These are phyloP conservation scores for Rhadinocentrus ornatus DNA, from an alignment of 2,797 vertebrate species.

Conservation along the genomic window DNA sequence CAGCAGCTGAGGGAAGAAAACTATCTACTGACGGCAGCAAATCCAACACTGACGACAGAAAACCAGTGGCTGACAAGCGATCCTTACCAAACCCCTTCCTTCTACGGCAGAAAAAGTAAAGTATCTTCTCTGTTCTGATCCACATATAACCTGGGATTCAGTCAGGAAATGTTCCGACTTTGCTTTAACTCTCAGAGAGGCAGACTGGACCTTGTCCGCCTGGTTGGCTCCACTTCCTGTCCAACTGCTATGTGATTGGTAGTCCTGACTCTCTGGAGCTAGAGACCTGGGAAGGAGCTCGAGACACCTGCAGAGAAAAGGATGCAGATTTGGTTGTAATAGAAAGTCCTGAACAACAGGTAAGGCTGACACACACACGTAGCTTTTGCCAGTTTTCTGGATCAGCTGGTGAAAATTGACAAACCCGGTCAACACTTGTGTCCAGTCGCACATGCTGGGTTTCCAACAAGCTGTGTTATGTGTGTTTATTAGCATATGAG, in stretches of 20 bases:
- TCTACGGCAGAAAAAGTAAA: background rate
- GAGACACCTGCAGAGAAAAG: background rate
- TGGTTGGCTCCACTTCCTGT: conserved; percentile 11
- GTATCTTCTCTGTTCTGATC: background rate
- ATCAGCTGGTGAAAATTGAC: no score
- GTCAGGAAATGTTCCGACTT: background rate
- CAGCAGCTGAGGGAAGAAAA: no score
- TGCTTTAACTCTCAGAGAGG: conserved; percentile 1
- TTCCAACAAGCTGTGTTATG: no score
- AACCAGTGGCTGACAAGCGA: no score
- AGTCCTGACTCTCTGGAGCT: background rate
- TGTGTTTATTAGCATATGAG: no score
- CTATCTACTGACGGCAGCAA: no score
- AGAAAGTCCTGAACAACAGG: background rate
- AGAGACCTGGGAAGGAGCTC: conserved; percentile 9
- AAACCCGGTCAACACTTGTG: no score
- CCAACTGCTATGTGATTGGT: conserved; percentile 4
- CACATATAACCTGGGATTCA: background rate
- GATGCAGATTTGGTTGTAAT: background rate
- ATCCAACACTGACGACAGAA: no score
- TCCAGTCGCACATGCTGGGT: no score
- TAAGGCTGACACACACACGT: background rate
- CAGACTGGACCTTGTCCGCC: background rate
- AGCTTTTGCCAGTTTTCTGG: no score
- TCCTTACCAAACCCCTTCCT: background rate